Percentiles rank a stretch among this genome's conserved stretches.
These are phyloP conservation scores for Gonioctena quinquepunctata DNA, from an alignment of 1,140 invertebrate species.

Conservation along the genomic window DNA sequence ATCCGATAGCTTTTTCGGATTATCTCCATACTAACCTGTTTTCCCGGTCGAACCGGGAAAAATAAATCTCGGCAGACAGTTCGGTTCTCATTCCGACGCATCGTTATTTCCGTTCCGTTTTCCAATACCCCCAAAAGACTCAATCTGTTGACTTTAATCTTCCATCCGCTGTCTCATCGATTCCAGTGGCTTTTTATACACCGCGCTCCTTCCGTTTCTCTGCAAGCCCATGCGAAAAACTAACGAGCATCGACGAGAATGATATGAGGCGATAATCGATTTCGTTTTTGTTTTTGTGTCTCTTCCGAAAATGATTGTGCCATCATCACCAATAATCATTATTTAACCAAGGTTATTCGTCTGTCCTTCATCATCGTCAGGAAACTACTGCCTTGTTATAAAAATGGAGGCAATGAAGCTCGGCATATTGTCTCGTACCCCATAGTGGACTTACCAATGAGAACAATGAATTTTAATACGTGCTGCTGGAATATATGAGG, in stretches of 20 bases:
- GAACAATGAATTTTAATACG: too few species aligned
- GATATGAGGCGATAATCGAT: too few species aligned
- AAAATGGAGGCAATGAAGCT: too few species aligned
- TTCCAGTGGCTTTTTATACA: constrained; percentile 22
- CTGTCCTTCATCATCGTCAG: too few species aligned
- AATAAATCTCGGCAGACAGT: constrained; percentile 43
- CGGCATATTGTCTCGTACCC: too few species aligned
- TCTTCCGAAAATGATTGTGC: too few species aligned
- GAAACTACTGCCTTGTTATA: too few species aligned
- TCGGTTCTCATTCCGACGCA: constrained; percentile 44
- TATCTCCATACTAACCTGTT: neutral
- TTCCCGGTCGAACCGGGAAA: constrained; percentile 16
- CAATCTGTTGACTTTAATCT: constrained; percentile 50
- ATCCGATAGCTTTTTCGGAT: constrained; percentile 6
- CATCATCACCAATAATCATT: too few species aligned
- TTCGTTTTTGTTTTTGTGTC: too few species aligned
- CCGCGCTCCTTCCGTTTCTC: neutral
- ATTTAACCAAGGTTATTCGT: too few species aligned
- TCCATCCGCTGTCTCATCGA: constrained; percentile 44
- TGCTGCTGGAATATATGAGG: too few species aligned
- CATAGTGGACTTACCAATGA: too few species aligned
- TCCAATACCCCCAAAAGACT: constrained; percentile 46
- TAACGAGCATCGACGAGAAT: neutral
- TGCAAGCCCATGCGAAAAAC: neutral
- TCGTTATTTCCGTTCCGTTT: constrained; percentile 48